Base-by-base conservation (phyloP, 2,113 vertebrate genomes). In the Mola mola region DNA sequence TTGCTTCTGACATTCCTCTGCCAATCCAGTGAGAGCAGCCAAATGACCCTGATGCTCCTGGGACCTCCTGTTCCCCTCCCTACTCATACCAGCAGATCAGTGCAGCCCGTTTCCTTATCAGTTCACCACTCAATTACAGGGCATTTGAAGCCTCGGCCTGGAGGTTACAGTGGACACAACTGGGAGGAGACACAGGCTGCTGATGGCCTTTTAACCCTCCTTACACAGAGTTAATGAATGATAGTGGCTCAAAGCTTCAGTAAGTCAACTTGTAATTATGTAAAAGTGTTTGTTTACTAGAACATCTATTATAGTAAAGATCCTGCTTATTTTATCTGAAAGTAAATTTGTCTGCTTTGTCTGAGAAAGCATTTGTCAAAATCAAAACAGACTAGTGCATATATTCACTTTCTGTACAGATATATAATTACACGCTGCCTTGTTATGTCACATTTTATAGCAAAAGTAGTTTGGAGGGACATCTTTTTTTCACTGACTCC, bases 61-160 rank as follows among this genome's bases (percentile, higher is more conserved):
- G 79, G 84, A 86, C 76, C 46, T 47, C 60, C 24, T 31, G 33
- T 61, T 46, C 56, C 56, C 63, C 72, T 58, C 64, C 68, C 73
- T 6, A 19, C 69, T 82, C 82, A 83, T 79, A 83, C 73, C 83
- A 85, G 78, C 58, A 83, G 57, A 84, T 83, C 75, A 72, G 50
- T 47, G 48, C 75, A 52, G 80, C 75, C 56, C 81, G 69, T 75
- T 83, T 85, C 79, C 85, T 92, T 92, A 92, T 92, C 90, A 83
- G 78, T 36, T 69, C 68, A 48, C 75, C 82, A 87, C 83, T 91
- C 87, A 90, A 87, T 90, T 87, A 89, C 72, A 82, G 74, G 69
- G 75, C 78, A 87, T 79, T 77, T 73, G 71, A 82, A 79, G 82
- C 81, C 64, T 84, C 78, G 66, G 81, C 72, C 83, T 79, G 75